Percentiles rank a stretch among this genome's conserved stretches.
These are phyloP conservation scores for Cebus imitator DNA, from an alignment of 2,113 vertebrate species.

Conservation along the genomic window DNA sequence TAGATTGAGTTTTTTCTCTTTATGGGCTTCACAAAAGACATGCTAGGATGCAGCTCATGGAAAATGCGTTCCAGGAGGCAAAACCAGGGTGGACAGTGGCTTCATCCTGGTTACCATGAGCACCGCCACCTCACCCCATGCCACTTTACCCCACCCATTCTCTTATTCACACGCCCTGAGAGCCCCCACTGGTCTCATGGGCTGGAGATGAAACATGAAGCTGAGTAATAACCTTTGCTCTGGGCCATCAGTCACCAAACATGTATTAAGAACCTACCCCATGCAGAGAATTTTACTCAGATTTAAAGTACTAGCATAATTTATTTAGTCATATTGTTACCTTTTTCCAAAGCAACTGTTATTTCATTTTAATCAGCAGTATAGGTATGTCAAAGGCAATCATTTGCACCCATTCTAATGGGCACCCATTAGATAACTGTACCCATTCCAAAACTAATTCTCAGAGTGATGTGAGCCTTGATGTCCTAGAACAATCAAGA, in stretches of 20 bases:
- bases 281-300: not conserved
- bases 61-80: not conserved
- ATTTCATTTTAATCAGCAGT: not conserved
- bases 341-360: not conserved
- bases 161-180: not conserved
- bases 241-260: not conserved
- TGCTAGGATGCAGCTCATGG: not conserved
- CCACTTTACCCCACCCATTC: not conserved
- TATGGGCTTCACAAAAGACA: not conserved
- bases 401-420: not conserved
- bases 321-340: not conserved
- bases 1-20: not conserved
- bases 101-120: not conserved
- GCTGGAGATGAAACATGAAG: not conserved
- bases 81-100: rapidly evolving
- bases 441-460: not conserved
- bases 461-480: not conserved
- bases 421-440: not conserved
- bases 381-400: not conserved
- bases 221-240: not conserved
- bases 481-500: not conserved
- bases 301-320: not conserved
- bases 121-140: too few relatives aligned
- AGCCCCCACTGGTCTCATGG: not conserved
- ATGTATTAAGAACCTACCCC: not conserved